These are phyloP conservation scores for Strongylocentrotus purpuratus DNA, from an alignment of 35 echinoderm and acorn worm species.

Conservation along the genomic window DNA sequence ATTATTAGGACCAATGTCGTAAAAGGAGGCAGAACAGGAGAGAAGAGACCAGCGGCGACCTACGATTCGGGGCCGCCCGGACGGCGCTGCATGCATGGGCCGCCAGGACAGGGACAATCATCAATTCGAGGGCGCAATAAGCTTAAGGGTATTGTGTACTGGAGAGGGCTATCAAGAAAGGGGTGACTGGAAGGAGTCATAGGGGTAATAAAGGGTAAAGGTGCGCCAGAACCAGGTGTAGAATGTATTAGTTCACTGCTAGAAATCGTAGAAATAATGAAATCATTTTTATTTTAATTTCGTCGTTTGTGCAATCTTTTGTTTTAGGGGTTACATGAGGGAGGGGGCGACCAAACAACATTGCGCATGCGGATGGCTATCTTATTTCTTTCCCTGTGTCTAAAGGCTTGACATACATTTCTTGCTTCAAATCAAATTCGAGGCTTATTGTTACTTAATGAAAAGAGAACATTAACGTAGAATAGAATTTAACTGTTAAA, in stretches of 20 bases:
- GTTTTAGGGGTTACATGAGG: too few species aligned
- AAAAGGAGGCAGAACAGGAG: background rate
- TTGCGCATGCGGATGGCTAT: too few species aligned
- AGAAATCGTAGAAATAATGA: too few species aligned
- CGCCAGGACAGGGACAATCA: background rate
- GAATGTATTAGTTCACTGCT: background rate
- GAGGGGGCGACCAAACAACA: too few species aligned
- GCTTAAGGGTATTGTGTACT: background rate
- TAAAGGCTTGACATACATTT: too few species aligned
- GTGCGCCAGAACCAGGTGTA: background rate
- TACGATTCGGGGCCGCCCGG: background rate
- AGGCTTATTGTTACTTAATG: too few species aligned
- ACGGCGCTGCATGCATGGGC: background rate
- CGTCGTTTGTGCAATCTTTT: too few species aligned
- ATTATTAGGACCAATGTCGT: slow-evolving; percentile 4
- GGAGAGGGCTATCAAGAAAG: background rate
- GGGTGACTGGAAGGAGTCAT: background rate
- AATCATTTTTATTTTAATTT: too few species aligned
- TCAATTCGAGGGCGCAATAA: background rate
- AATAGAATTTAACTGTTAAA: too few species aligned
- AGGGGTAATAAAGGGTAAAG: background rate
- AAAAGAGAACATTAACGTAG: too few species aligned
- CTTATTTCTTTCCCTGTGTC: too few species aligned
- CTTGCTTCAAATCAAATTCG: too few species aligned
- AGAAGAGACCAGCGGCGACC: background rate